A percentile compares a stretch with the other conserved stretches of the same genome.
phyloP scores from a whole-genome alignment of 2,888 invertebrate species.

The Eledona agricola region DNA sequence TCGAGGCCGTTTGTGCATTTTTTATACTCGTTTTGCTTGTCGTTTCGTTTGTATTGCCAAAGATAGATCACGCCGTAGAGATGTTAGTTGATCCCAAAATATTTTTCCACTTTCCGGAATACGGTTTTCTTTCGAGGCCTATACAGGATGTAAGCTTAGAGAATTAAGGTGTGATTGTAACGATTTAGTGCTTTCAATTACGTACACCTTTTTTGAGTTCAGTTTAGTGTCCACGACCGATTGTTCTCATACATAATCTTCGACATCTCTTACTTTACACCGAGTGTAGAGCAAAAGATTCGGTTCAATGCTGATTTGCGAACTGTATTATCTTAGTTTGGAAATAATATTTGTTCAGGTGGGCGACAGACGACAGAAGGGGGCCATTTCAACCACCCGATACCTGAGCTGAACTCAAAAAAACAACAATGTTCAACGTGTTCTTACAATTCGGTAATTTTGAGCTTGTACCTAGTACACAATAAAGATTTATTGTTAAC shows the following conservation, averaged over 20 bases:
- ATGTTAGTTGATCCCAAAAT: slow-evolving; percentile 4
- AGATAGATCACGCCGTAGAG: slow-evolving; percentile 17
- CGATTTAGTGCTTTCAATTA: slow-evolving; percentile 34
- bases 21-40: slow-evolving; percentile 35
- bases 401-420: slow-evolving; percentile 47
- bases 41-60: slow-evolving; percentile 28
- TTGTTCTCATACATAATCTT: slow-evolving; percentile 35
- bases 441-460: slow-evolving; percentile 43
- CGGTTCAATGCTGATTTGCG: slow-evolving; percentile 2
- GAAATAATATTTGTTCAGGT: slow-evolving; percentile 7
- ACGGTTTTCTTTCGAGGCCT: slow-evolving; percentile 31
- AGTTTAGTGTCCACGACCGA: slow-evolving; percentile 37
- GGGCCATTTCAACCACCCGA: slow-evolving; percentile 41
- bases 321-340: slow-evolving; percentile 13
- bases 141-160: slow-evolving; percentile 25
- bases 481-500: slow-evolving; percentile 58
- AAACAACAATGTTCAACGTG: slow-evolving; percentile 43
- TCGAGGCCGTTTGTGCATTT: slow-evolving; percentile 40
- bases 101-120: slow-evolving; percentile 14
- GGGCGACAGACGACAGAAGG: slow-evolving; percentile 22
- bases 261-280: slow-evolving; percentile 17
- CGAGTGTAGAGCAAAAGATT: slow-evolving; percentile 27
- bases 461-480: slow-evolving; percentile 57
- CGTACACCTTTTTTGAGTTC: slow-evolving; percentile 44
- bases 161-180: slow-evolving; percentile 41